Conservation (phyloP, 2,797 vertebrate species). For the Erithacus rubecula region DNA sequence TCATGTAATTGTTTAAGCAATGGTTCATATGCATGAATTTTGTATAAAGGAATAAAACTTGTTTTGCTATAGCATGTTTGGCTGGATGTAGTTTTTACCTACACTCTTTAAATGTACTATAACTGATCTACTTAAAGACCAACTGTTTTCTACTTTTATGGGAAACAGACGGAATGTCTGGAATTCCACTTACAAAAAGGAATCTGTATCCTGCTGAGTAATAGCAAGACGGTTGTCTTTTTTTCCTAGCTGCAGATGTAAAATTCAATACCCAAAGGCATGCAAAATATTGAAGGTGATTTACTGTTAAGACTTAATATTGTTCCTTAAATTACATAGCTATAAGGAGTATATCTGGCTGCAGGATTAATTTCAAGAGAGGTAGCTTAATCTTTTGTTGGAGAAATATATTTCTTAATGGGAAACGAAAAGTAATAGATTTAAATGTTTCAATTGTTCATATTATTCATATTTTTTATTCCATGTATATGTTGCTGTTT, state of each 20-base stretch:
- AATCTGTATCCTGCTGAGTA: slow-evolving; percentile 72
- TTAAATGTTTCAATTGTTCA: neutral
- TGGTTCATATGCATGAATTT: neutral
- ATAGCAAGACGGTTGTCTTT: slow-evolving; percentile 39
- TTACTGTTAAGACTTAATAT: slow-evolving; percentile 42
- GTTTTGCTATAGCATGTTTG: neutral
- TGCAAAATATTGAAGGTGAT: slow-evolving; percentile 30
- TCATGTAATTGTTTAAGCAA: neutral
- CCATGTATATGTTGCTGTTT: neutral
- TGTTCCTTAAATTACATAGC: slow-evolving; percentile 16
- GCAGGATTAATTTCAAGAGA: slow-evolving; percentile 19
- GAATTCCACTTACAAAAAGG: slow-evolving; percentile 71
- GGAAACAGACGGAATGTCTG: slow-evolving; percentile 72
- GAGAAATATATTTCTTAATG: neutral
- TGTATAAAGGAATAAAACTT: neutral
- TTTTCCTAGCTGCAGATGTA: slow-evolving; percentile 31
- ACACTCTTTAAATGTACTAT: neutral
- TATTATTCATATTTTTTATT: slow-evolving; percentile 12
- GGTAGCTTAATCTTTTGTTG: neutral
- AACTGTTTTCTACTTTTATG: slow-evolving; percentile 65
- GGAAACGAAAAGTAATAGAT: neutral
- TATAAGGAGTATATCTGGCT: neutral
- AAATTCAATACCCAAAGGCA: slow-evolving; percentile 62
- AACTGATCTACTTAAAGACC: slow-evolving; percentile 40
- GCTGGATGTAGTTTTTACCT: neutral